Percentiles rank a stretch among this genome's conserved stretches.
phyloP scores from a whole-genome alignment of 2,888 invertebrate species.

The Xylophagus ater region DNA sequence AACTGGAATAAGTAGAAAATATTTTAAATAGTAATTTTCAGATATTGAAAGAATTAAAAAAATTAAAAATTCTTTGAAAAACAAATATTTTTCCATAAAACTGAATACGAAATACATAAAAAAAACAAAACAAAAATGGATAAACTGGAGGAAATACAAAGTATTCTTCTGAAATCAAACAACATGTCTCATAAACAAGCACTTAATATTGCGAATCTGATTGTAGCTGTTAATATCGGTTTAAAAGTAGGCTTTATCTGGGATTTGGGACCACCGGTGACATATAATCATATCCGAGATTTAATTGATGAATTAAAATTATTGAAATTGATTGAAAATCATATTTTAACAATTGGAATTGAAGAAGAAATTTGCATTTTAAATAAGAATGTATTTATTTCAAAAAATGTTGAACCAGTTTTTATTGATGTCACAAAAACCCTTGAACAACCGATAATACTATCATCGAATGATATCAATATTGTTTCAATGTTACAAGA shows the following conservation, averaged over 20 bases:
- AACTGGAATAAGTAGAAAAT: background rate
- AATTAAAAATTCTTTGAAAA: background rate
- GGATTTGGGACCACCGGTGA: slow-evolving; percentile 22
- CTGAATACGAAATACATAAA: background rate
- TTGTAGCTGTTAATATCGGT: slow-evolving; percentile 20
- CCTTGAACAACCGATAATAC: slow-evolving; percentile 13
- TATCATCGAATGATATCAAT: slow-evolving; percentile 2
- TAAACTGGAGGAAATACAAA: slow-evolving; percentile 12
- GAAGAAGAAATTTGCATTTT: slow-evolving; percentile 20
- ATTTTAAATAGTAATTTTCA: slow-evolving; percentile 2
- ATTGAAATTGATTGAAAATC: slow-evolving; percentile 14
- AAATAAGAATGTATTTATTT: slow-evolving; percentile 16
- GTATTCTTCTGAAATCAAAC: slow-evolving; percentile 12
- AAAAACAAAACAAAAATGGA: slow-evolving; percentile 13
- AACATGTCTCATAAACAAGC: slow-evolving; percentile 14
- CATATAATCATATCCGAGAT: slow-evolving; percentile 12
- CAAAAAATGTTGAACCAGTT: slow-evolving; percentile 4
- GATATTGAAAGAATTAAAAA: background rate
- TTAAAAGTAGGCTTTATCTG: slow-evolving; percentile 26
- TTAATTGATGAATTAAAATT: slow-evolving; percentile 19
- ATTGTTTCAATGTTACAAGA: slow-evolving; percentile 6
- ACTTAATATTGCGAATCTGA: slow-evolving; percentile 10
- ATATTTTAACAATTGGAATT: slow-evolving; percentile 18
- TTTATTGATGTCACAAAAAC: slow-evolving; percentile 19
- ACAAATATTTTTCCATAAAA: background rate